Evolutionary conservation across 2,797 vertebrate species (phyloP).

Genomic region (Jordanella pulchra): DNA sequence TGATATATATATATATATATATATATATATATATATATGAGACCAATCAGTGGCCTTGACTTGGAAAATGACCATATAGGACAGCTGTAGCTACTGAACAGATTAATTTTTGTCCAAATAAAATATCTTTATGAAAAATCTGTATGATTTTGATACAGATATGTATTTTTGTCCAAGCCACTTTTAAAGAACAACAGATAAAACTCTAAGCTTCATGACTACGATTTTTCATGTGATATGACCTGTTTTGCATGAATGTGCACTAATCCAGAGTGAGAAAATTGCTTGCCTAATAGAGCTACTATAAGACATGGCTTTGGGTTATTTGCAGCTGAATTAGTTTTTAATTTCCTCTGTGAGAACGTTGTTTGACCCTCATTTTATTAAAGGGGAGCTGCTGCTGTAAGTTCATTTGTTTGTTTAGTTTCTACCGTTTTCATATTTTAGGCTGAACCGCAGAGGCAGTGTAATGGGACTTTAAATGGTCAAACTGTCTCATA

Average conservation of each 20-base stretch:
- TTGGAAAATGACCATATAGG: background rate
- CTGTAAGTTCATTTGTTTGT: constrained; percentile 6
- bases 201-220: background rate
- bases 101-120: background rate
- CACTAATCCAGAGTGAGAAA: constrained; percentile 5
- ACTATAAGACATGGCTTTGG: constrained; percentile 1
- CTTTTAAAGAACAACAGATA: background rate
- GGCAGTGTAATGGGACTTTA: constrained; percentile 7
- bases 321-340: constrained; percentile 9
- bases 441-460: constrained; percentile 1
- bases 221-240: too few species aligned
- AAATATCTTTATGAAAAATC: background rate
- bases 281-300: background rate
- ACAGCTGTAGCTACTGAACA: background rate
- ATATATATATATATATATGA: too few species aligned
- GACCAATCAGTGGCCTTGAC: background rate
- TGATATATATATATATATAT: too few species aligned
- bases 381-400: background rate
- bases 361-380: constrained; percentile 6
- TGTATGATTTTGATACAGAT: background rate
- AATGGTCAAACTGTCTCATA: constrained; percentile 9
- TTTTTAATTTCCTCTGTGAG: constrained; percentile 9
- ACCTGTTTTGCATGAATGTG: constrained; percentile 4
- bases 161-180: background rate
- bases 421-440: constrained; percentile 1